Percentiles rank a stretch among this genome's conserved stretches.
Evolutionary conservation across 2,888 invertebrate genomes (phyloP).

Genomic region (Spicauda simplicius): DNA sequence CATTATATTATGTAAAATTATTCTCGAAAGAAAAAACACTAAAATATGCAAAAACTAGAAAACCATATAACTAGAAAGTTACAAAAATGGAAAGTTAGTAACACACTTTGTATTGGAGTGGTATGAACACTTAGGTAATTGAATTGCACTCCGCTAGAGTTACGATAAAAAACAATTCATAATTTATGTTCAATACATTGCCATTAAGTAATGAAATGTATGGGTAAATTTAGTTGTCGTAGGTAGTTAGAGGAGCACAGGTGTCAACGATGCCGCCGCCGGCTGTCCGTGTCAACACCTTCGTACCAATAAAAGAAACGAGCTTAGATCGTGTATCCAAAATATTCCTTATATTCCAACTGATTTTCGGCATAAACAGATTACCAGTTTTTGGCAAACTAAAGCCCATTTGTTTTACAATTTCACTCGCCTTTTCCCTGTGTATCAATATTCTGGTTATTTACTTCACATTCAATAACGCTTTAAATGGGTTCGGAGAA

Average conservation of each 20-base stretch:
- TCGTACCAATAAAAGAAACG: conserved; percentile 28
- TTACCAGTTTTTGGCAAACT: conserved; percentile 38
- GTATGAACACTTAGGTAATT: conserved; percentile 10
- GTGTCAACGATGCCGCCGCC: conserved; percentile 36
- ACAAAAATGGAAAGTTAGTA: too few relatives aligned
- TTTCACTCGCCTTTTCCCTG: conserved; percentile 23
- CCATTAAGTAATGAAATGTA: conserved; percentile 14
- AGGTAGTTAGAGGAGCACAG: not conserved
- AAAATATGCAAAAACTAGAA: too few relatives aligned
- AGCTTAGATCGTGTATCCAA: conserved; percentile 39
- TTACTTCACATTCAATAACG: not conserved
- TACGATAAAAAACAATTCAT: conserved; percentile 14
- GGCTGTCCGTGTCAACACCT: conserved; percentile 37
- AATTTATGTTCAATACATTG: conserved; percentile 11
- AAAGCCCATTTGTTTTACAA: conserved; percentile 21
- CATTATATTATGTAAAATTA: too few relatives aligned
- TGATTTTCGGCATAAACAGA: conserved; percentile 42
- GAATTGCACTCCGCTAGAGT: not conserved
- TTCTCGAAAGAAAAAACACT: too few relatives aligned
- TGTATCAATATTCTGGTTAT: conserved; percentile 18
- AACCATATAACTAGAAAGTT: too few relatives aligned
- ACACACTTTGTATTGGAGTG: too few relatives aligned
- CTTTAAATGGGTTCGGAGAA: not conserved
- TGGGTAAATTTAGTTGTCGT: not conserved
- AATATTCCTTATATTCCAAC: conserved; percentile 37